Evolutionary conservation across 1,140 invertebrate species (phyloP).

Genomic region (Pygmarrhopalites habei): DNA sequence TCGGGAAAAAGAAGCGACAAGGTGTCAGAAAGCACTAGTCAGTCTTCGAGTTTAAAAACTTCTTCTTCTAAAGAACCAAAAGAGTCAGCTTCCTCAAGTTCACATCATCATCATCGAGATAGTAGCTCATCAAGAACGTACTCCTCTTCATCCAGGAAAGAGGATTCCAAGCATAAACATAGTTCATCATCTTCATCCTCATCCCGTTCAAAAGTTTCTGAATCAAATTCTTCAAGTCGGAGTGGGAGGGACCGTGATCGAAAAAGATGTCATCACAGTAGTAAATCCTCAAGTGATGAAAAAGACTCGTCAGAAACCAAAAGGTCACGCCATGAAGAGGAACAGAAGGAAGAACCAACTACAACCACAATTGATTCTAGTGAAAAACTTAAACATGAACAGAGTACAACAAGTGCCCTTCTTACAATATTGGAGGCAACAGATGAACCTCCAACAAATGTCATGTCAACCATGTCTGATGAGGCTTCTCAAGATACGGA

Average conservation of each 20-base stretch:
- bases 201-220: too few relatives aligned
- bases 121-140: too few relatives aligned
- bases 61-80: not conserved
- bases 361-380: not conserved
- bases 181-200: not conserved
- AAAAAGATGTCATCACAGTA: not conserved
- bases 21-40: not conserved
- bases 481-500: not conserved
- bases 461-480: too few relatives aligned
- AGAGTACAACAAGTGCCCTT: too few relatives aligned
- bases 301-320: not conserved
- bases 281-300: not conserved
- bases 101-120: too few relatives aligned
- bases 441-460: too few relatives aligned
- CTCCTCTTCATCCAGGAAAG: not conserved
- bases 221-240: not conserved
- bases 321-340: not conserved
- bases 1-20: conserved; percentile 1
- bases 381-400: not conserved
- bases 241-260: not conserved
- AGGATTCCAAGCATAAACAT: not conserved
- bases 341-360: not conserved
- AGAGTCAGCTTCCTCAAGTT: not conserved
- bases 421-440: too few relatives aligned
- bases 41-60: conserved; percentile 1